These are phyloP conservation scores for Astreopora myriophthalma DNA, from an alignment of 64 coral and sea anemone species.

Conservation along the genomic window DNA sequence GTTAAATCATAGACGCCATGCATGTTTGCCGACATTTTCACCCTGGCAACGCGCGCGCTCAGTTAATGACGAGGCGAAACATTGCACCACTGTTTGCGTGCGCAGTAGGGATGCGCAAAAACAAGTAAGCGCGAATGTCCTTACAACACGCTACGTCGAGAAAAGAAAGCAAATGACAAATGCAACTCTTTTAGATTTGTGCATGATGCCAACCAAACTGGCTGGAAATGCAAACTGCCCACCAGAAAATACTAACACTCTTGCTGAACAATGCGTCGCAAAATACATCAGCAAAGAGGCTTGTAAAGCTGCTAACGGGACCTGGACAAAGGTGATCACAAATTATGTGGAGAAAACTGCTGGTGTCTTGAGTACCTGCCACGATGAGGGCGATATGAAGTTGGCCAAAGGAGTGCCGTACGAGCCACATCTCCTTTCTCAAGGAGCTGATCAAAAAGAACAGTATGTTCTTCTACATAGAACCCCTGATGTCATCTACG, in stretches of 20 bases:
- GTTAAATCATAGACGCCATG: no score
- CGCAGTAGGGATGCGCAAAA: no score
- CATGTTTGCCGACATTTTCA: no score
- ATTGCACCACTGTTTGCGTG: no score
- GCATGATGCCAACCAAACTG: conserved; percentile 3
- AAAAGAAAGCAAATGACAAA: no score
- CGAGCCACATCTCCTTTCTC: conserved; percentile 3
- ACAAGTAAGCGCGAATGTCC: no score
- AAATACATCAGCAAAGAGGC: conserved; percentile 18
- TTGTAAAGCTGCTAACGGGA: background rate
- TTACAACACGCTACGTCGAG: no score
- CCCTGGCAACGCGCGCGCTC: no score
- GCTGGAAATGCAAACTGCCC: background rate
- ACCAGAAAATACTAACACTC: background rate
- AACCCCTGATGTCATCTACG: conserved; percentile 16
- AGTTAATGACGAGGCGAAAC: no score
- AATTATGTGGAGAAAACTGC: conserved; percentile 7
- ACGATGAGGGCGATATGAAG: background rate
- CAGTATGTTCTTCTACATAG: conserved; percentile 14
- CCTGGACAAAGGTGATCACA: conserved; percentile 20
- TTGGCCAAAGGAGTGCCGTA: background rate
- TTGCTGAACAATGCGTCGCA: background rate
- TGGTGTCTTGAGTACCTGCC: background rate
- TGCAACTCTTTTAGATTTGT: conserved; percentile 4
- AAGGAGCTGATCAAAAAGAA: background rate